These are phyloP conservation scores for Pseudomyrmex dendroicus DNA, from an alignment of 1,140 invertebrate genomes.

Conservation along the genomic window DNA sequence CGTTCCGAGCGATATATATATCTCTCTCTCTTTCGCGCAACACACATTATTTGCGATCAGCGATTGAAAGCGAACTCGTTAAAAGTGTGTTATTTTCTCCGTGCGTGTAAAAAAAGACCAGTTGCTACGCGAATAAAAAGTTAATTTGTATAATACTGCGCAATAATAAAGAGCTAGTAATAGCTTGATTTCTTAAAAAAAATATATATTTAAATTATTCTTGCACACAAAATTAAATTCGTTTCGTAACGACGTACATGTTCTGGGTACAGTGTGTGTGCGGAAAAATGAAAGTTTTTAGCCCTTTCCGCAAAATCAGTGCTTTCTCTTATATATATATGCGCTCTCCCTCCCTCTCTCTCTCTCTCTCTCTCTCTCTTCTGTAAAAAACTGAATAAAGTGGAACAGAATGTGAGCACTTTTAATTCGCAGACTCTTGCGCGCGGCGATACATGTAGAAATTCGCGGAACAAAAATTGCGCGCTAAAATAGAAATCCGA, in stretches of 20 bases:
- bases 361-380: neutral
- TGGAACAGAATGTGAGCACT: slow-evolving; percentile 12
- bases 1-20: too few species aligned
- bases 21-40: too few species aligned
- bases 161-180: too few species aligned
- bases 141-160: too few species aligned
- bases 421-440: neutral
- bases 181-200: too few species aligned
- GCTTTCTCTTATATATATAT: too few species aligned
- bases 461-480: slow-evolving; percentile 21
- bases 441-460: neutral
- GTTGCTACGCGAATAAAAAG: neutral
- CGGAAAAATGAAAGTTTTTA: slow-evolving; percentile 8
- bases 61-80: neutral
- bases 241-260: too few species aligned
- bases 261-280: too few species aligned
- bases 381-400: slow-evolving; percentile 33
- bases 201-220: too few species aligned
- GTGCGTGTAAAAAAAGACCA: neutral
- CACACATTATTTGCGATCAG: neutral
- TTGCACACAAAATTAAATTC: too few species aligned
- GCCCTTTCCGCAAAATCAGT: neutral
- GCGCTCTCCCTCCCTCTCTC: neutral
- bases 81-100: neutral
- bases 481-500: slow-evolving; percentile 42